These are phyloP conservation scores for Peromyscus melanophrys DNA, from an alignment of 2,797 vertebrate genomes.

Conservation along the genomic window DNA sequence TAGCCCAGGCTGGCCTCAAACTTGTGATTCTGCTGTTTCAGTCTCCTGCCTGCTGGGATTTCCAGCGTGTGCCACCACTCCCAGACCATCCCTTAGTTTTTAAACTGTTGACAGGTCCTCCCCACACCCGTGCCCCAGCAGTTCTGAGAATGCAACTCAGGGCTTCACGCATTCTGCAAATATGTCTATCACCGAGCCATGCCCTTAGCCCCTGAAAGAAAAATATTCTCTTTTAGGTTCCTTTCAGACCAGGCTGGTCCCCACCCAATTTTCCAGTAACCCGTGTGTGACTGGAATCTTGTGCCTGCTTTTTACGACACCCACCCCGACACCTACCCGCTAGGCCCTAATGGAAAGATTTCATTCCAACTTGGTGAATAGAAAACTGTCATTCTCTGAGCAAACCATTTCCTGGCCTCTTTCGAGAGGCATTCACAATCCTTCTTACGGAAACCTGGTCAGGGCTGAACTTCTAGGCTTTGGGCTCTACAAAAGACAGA, in stretches of 20 bases:
- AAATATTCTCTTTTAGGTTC: slow-evolving; percentile 8
- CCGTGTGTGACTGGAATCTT: neutral
- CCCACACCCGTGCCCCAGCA: neutral
- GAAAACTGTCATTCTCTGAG: slow-evolving; percentile 61
- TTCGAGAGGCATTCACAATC: slow-evolving; percentile 53
- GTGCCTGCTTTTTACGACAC: neutral
- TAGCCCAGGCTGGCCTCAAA: neutral
- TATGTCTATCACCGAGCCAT: neutral
- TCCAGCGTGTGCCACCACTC: neutral
- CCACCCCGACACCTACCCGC: neutral
- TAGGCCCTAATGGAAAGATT: neutral
- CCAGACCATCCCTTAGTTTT: neutral
- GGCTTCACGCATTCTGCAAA: neutral
- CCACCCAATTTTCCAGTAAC: slow-evolving; percentile 48
- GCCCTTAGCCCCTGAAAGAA: neutral
- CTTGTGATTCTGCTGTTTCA: neutral
- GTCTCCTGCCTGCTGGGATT: neutral
- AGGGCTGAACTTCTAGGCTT: slow-evolving; percentile 24
- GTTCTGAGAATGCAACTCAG: neutral
- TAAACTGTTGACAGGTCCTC: neutral
- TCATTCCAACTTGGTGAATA: neutral
- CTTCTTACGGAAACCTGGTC: slow-evolving; percentile 41
- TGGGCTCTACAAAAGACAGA: slow-evolving; percentile 75
- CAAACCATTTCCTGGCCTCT: slow-evolving; percentile 7
- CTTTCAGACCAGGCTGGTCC: slow-evolving; percentile 14